Base-by-base conservation (phyloP, 2,888 invertebrate species). In the Yponomeuta cagnagella region DNA sequence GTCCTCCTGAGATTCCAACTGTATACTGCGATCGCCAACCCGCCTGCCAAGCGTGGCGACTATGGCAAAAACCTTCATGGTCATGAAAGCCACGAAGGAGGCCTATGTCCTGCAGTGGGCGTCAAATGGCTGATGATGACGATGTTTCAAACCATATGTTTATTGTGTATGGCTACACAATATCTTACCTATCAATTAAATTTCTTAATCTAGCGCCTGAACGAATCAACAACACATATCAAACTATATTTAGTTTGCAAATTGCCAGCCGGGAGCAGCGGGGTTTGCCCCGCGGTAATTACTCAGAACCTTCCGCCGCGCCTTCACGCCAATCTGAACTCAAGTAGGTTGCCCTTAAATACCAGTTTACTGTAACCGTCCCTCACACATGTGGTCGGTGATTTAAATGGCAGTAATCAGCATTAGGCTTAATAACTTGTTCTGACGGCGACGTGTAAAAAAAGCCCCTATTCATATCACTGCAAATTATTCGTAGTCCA, bases 371-470 rank as follows among this genome's bases (percentile, higher is more conserved):
- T 23, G 9, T 30, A 31, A 10, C 30, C 37, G 10, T 4, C 64
- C 31, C 6, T 31, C 33, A 31, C 33, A 31, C 37, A 37, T 68
- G 68, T 68, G 23, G 68, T 48, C 68, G n/a, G 52, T 68, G 68
- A 68, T 52, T 68, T 68, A 52, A 52, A 68, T 52, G n/a, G 67
- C 33, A 37, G 67, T 65, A 65, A 65, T 65, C 65, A 67, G 37
- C 67, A 37, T 67, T 37, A 67, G 37, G 67, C 33, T 67, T 67
- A 37, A 64, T 30, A 31, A 23, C 30, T 23, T 63, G 30, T 23
- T 64, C 30, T 64, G 64, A 23, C 64, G 64, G 30, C 23, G 64
- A 64, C 9, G 30, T 58, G 52, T 58, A 58, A 58, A 58, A 58
- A 58, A 58, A 58, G 15, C 52, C 12, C 52, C 52, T 58, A 58